Evolutionary conservation across 2,888 invertebrate genomes (phyloP).

Genomic region (Pediacus dermestoides): DNA sequence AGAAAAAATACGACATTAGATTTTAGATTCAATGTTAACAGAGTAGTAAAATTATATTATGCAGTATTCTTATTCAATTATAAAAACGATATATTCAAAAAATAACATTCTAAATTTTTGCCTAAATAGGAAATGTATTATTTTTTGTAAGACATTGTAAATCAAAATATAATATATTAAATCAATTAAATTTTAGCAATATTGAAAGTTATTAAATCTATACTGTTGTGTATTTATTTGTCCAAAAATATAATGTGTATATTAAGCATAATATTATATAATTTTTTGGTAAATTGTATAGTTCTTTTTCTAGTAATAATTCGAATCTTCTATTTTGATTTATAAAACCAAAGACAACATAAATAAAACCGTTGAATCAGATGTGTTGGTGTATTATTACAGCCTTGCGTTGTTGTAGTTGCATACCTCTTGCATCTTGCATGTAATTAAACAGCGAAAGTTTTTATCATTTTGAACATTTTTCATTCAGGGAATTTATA

Average conservation of each 20-base stretch:
- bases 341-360: constrained; percentile 33
- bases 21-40: constrained; percentile 23
- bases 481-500: too few relatives aligned
- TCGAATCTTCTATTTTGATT: constrained; percentile 12
- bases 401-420: too few relatives aligned
- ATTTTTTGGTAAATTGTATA: constrained; percentile 5
- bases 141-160: constrained; percentile 37
- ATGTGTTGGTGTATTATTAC: too few relatives aligned
- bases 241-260: background rate
- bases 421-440: too few relatives aligned
- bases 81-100: constrained; percentile 12
- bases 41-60: constrained; percentile 20
- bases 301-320: constrained; percentile 1
- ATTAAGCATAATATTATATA: constrained; percentile 4
- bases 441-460: too few relatives aligned
- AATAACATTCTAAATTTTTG: constrained; percentile 45
- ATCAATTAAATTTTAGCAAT: constrained; percentile 34
- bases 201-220: constrained; percentile 12
- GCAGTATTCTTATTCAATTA: constrained; percentile 26
- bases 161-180: constrained; percentile 27
- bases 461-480: too few relatives aligned
- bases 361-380: constrained; percentile 36
- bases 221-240: constrained; percentile 1
- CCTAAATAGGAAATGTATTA: constrained; percentile 42
- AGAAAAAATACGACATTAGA: constrained; percentile 21